Base-by-base conservation (phyloP, 2,797 vertebrate species). In the Oophaga sylvatica region DNA sequence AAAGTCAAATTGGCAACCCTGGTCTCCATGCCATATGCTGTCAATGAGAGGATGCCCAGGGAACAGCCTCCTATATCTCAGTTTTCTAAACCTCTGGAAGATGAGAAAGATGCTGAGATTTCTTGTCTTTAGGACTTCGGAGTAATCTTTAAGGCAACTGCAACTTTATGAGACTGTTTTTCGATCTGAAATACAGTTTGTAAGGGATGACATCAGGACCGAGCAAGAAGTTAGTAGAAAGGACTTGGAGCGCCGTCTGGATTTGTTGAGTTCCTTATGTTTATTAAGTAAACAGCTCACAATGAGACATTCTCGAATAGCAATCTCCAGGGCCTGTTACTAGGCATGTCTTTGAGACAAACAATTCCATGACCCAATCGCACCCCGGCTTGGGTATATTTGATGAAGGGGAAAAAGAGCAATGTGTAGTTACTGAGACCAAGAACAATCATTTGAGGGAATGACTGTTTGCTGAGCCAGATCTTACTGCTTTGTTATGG, bases 401-500 rank as follows among this genome's bases (percentile, higher is more conserved):
- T 68, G 71, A 53, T 15, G 56, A 71, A 76, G 60, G 60, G 35
- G n/a, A 77, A 75, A 80, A 70, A 80, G 13, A 84, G 87, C 68
- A 67, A 75, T 81, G 53, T 71, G 81, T 82, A 76, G 63, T 77
- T 81, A 77, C 68, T 48, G 62, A 35, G 62, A 86, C 70, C 20
- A 62, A 81, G 56, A 83, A 53, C 29, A 45, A 17, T 65, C 53
- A 12, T 79, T 41, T 83, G n/a, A 82, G 35, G 80, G 57, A 83
- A 89, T 83, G 68, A n/a, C 57, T 86, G 84, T 87, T 87, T 86
- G 62, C 88, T 63, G 73, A 89, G 73, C 80, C 83, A 86, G 80
- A 86, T 68, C 80, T 86, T 63, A 70, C 62, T 86, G 73, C 57
- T 83, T 86, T 89, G 88, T 86, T 89, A 89, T 89, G 84, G 70